Evolutionary conservation across 2,888 invertebrate species (phyloP).

Genomic region (Amiota communis): DNA sequence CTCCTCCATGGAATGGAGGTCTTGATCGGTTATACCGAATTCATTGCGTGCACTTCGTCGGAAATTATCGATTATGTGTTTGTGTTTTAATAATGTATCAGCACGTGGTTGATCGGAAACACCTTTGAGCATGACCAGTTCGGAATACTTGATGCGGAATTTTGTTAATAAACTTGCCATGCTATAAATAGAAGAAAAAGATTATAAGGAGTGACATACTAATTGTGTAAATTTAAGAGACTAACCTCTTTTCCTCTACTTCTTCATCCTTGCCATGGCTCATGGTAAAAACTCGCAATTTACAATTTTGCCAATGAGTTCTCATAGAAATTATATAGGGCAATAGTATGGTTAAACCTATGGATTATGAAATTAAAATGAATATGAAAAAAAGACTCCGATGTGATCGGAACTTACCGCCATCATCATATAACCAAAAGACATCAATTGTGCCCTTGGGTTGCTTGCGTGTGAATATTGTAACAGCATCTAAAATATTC

Average conservation of each 20-base stretch:
- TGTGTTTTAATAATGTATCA: slow-evolving; percentile 83
- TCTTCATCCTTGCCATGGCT: slow-evolving; percentile 86
- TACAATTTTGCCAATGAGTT: slow-evolving; percentile 84
- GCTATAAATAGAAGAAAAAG: slow-evolving; percentile 73
- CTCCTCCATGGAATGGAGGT: slow-evolving; percentile 77
- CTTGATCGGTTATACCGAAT: slow-evolving; percentile 76
- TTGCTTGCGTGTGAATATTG: slow-evolving; percentile 85
- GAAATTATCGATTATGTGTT: slow-evolving; percentile 81
- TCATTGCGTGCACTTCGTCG: slow-evolving; percentile 70
- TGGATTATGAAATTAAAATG: background rate
- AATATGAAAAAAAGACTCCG: too few relatives aligned
- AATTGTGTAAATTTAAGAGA: slow-evolving; percentile 38
- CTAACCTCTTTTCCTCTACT: slow-evolving; percentile 89
- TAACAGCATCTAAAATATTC: slow-evolving; percentile 80
- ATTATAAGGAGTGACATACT: background rate
- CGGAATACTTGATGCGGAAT: slow-evolving; percentile 94
- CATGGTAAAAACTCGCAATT: slow-evolving; percentile 87
- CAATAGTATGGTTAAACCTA: slow-evolving; percentile 82
- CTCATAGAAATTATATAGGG: slow-evolving; percentile 90
- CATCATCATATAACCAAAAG: slow-evolving; percentile 97
- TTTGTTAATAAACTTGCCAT: slow-evolving; percentile 94
- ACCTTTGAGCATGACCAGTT: slow-evolving; percentile 92
- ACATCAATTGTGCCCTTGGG: slow-evolving; percentile 90
- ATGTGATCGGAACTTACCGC: slow-evolving; percentile 74
- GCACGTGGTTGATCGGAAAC: slow-evolving; percentile 87